phyloP scores from a whole-genome alignment of 2,113 vertebrate genomes.

The Campylomormyrus numenius region DNA sequence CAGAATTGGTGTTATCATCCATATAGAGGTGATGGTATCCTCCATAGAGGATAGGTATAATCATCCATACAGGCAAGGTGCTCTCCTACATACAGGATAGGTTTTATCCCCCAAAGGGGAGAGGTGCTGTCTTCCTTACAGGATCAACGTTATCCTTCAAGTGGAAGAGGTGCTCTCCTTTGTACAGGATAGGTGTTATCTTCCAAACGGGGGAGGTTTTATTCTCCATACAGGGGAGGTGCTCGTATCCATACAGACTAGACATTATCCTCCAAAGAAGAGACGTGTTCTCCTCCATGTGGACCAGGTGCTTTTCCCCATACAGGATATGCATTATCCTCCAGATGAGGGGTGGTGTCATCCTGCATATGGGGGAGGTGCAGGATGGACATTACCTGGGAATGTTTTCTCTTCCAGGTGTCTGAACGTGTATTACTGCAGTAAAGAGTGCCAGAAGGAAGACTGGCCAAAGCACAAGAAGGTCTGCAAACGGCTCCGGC shows the following conservation, averaged over 20 bases:
- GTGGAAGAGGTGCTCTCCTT: too few species aligned
- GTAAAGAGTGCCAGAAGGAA: constrained; percentile 69
- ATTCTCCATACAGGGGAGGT: background rate
- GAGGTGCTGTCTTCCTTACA: too few species aligned
- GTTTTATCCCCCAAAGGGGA: background rate
- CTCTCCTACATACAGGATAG: background rate
- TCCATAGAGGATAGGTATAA: background rate
- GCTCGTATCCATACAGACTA: background rate
- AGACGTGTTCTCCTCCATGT: background rate
- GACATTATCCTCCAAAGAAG: too few species aligned
- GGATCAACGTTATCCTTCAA: background rate
- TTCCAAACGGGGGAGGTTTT: background rate
- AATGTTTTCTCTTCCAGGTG: constrained; percentile 57
- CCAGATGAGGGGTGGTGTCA: background rate
- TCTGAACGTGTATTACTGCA: constrained; percentile 86
- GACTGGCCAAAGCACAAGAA: constrained; percentile 85
- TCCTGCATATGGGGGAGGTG: background rate
- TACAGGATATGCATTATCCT: background rate
- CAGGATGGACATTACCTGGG: constrained; percentile 23
- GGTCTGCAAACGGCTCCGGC: constrained; percentile 74
- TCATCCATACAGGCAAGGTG: background rate
- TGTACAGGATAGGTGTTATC: too few species aligned
- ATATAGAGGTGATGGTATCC: background rate
- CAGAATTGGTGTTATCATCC: too few species aligned
- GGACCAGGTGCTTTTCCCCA: background rate